Conservation (phyloP, 2,797 vertebrate species). For the Gallinago stenura region DNA sequence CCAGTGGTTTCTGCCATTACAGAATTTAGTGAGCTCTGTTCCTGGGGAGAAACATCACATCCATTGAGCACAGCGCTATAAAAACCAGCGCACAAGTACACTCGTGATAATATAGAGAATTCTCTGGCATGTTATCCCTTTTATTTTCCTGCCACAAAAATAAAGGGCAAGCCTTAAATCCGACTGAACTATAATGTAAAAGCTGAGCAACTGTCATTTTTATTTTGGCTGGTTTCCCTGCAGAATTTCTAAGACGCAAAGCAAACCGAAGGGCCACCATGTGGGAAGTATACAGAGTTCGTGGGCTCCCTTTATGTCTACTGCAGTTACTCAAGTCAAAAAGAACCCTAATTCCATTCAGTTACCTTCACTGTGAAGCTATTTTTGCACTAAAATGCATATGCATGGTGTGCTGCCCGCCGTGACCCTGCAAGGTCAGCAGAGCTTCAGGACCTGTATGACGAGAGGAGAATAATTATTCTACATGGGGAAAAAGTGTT, state of each 20-base stretch:
- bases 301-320: not conserved
- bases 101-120: not conserved
- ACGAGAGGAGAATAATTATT: not conserved
- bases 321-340: not conserved
- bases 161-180: not conserved
- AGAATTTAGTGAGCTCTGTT: not conserved
- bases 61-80: not conserved
- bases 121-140: not conserved
- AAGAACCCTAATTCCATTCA: not conserved
- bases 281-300: not conserved
- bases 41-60: not conserved
- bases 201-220: not conserved
- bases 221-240: not conserved
- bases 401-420: not conserved
- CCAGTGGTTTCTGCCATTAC: not conserved
- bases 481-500: not conserved
- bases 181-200: not conserved
- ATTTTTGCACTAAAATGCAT: not conserved
- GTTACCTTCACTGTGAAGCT: not conserved
- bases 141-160: conserved; percentile 37
- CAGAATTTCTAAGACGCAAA: not conserved
- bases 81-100: not conserved
- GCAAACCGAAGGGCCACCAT: not conserved
- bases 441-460: not conserved
- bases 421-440: not conserved